Conservation (phyloP, 2,113 vertebrate species). For the Mirounga angustirostris region DNA sequence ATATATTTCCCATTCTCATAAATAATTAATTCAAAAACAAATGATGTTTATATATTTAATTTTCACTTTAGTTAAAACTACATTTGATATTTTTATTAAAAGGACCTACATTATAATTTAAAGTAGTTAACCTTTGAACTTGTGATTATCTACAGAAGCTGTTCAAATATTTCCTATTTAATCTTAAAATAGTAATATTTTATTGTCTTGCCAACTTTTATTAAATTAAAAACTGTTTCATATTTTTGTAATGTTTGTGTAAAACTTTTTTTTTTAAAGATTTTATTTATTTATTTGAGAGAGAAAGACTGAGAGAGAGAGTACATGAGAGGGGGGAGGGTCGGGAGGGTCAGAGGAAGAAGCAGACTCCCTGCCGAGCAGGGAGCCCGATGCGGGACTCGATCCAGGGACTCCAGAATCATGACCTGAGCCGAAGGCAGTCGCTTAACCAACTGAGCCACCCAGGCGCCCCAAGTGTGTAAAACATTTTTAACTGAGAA, state of each 20-base stretch:
- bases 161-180: not conserved
- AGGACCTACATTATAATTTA: not conserved
- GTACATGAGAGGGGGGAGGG: too few relatives aligned
- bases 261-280: not conserved
- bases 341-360: too few relatives aligned
- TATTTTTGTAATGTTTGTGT: not conserved
- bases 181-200: not conserved
- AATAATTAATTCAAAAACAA: slow-evolving; percentile 29
- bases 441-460: too few relatives aligned
- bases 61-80: not conserved
- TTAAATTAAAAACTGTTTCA: not conserved
- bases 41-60: not conserved
- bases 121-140: not conserved
- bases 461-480: not conserved
- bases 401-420: too few relatives aligned
- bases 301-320: too few relatives aligned
- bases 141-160: not conserved
- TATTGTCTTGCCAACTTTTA: not conserved
- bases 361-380: too few relatives aligned
- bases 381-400: too few relatives aligned
- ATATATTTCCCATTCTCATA: not conserved
- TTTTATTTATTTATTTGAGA: too few relatives aligned
- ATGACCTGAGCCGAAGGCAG: too few relatives aligned
- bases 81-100: not conserved
- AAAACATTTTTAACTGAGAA: not conserved